These are phyloP conservation scores for Drosophila albomicans DNA, from an alignment of 1,140 invertebrate genomes.

Conservation along the genomic window DNA sequence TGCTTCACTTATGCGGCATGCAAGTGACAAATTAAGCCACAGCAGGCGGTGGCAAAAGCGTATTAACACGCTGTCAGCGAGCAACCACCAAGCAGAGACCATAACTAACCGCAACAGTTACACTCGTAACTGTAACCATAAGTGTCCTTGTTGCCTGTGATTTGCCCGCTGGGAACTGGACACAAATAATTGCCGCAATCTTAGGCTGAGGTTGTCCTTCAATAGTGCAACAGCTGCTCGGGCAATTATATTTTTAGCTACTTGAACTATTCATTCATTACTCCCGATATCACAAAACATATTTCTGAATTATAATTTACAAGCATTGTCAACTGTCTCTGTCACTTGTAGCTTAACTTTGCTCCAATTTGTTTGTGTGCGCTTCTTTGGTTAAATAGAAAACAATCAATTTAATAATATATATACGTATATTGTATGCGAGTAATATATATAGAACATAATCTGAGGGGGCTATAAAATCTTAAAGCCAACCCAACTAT, in stretches of 20 bases:
- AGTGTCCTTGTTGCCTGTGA: conserved; percentile 57
- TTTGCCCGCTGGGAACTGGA: conserved; percentile 69
- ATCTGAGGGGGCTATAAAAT: conserved; percentile 44
- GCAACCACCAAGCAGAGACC: conserved; percentile 33
- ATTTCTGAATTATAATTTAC: conserved; percentile 50
- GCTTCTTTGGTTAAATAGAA: conserved; percentile 12
- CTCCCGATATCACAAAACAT: too few relatives aligned
- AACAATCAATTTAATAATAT: conserved; percentile 36
- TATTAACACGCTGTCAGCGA: conserved; percentile 44
- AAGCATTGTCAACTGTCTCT: conserved; percentile 45
- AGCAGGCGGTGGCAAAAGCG: conserved; percentile 36
- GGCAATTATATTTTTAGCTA: conserved; percentile 27
- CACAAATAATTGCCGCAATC: conserved; percentile 68
- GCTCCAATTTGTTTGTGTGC: conserved; percentile 43
- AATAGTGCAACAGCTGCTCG: conserved; percentile 61
- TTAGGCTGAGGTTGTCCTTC: background rate
- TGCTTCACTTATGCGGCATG: conserved; percentile 28
- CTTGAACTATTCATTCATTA: background rate
- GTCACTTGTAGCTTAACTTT: conserved; percentile 44
- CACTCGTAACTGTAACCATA: conserved; percentile 26
- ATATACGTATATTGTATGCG: conserved; percentile 1
- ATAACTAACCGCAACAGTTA: conserved; percentile 63
- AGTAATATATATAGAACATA: conserved; percentile 46
- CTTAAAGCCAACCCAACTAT: conserved; percentile 51
- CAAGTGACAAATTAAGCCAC: conserved; percentile 74